Conservation (phyloP, 1,140 invertebrate species). For the Idris sp. region DNA sequence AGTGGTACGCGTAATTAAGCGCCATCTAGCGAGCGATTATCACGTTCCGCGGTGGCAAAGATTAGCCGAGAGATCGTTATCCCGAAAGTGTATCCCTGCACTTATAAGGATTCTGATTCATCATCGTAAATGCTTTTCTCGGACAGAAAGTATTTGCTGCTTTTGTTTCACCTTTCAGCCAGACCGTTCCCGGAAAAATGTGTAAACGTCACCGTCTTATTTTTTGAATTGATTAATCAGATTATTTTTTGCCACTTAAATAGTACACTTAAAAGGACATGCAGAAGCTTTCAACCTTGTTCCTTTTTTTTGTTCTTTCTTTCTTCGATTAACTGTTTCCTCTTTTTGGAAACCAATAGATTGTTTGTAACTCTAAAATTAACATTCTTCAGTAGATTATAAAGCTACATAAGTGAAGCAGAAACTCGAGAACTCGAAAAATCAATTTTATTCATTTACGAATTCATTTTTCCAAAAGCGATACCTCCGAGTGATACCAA, state of each 20-base stretch:
- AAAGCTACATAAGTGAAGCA: too few relatives aligned
- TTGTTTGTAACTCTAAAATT: too few relatives aligned
- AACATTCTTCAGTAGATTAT: too few relatives aligned
- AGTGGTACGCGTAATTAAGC: conserved; percentile 32
- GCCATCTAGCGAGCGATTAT: conserved; percentile 20
- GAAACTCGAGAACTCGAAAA: too few relatives aligned
- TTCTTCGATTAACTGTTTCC: too few relatives aligned
- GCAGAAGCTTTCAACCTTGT: too few relatives aligned
- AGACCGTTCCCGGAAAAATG: conserved; percentile 23
- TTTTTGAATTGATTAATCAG: conserved; percentile 14
- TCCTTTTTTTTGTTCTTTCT: too few relatives aligned
- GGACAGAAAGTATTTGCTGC: background rate
- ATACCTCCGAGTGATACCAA: too few relatives aligned
- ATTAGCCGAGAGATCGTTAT: conserved; percentile 21
- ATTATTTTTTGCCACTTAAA: background rate
- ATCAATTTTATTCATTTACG: too few relatives aligned
- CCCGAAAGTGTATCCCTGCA: conserved; percentile 3
- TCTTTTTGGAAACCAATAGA: too few relatives aligned
- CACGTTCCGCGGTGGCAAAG: conserved; percentile 23
- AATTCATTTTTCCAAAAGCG: too few relatives aligned
- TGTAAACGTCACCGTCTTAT: background rate
- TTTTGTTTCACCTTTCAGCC: conserved; percentile 2
- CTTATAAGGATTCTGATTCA: conserved; percentile 32
- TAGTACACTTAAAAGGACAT: background rate
- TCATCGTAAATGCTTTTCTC: conserved; percentile 12